These are phyloP conservation scores for Bombylius discolor DNA, from an alignment of 2,888 invertebrate species.

Conservation along the genomic window DNA sequence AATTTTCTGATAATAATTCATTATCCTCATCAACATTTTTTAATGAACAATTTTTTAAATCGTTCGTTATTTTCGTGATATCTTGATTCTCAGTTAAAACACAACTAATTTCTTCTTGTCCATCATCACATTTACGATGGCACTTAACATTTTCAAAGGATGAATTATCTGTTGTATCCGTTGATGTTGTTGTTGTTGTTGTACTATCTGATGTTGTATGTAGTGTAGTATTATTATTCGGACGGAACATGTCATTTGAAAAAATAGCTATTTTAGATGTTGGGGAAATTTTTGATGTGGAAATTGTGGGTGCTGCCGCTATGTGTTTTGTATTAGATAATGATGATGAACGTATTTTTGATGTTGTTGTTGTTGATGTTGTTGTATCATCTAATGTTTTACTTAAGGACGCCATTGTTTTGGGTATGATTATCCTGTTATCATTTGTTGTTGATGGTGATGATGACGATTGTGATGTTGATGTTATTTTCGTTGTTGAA, in stretches of 20 bases:
- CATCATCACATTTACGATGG: no score
- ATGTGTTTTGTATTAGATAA: not conserved
- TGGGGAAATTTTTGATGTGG: not conserved
- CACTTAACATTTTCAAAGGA: no score
- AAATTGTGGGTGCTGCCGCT: not conserved
- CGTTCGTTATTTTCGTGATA: no score
- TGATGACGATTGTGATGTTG: not conserved
- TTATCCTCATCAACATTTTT: no score
- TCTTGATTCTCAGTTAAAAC: no score
- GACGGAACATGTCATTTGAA: not conserved
- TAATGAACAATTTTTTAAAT: no score
- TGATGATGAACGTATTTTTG: not conserved
- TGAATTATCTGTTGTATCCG: no score
- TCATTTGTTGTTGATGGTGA: not conserved
- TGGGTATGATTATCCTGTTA: not conserved
- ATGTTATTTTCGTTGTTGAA: conserved; percentile 1
- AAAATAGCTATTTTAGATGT: not conserved
- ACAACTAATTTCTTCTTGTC: not conserved
- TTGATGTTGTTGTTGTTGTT: no score
- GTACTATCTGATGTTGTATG: no score
- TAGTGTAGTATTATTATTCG: no score
- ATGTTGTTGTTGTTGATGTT: not conserved
- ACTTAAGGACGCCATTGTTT: not conserved
- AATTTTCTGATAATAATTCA: no score
- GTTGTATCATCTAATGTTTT: not conserved